phyloP scores from a whole-genome alignment of 2,888 invertebrate species.

The Hypsopygia costalis region DNA sequence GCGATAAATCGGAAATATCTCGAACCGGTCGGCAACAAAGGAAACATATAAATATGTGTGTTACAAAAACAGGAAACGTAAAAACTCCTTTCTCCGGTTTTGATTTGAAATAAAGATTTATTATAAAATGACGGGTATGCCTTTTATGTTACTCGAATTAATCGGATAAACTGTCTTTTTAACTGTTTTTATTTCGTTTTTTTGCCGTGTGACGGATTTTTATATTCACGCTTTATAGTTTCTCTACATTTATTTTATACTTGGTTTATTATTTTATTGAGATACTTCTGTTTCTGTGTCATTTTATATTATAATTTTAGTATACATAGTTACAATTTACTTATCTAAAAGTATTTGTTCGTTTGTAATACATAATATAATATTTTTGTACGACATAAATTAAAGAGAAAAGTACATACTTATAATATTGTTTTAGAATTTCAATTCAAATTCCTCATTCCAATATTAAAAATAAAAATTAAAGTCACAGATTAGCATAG shows the following conservation, averaged over 20 bases:
- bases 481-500: too few species aligned
- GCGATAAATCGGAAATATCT: slow-evolving; percentile 46
- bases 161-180: not conserved
- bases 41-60: slow-evolving; percentile 25
- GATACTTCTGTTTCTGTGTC: too few species aligned
- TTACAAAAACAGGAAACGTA: slow-evolving; percentile 44
- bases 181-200: not conserved
- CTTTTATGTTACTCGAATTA: slow-evolving; percentile 3
- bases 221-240: slow-evolving; percentile 9
- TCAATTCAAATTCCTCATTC: too few species aligned
- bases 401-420: too few species aligned
- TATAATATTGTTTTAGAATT: too few species aligned
- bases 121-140: slow-evolving; percentile 3
- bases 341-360: too few species aligned
- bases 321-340: too few species aligned
- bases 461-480: too few species aligned
- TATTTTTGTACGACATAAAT: too few species aligned
- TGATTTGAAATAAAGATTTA: slow-evolving; percentile 7
- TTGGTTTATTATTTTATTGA: too few species aligned
- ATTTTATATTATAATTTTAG: too few species aligned
- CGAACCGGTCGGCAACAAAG: slow-evolving; percentile 45
- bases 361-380: too few species aligned
- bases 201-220: slow-evolving; percentile 1
- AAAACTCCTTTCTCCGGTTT: slow-evolving; percentile 35
- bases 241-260: not conserved